phyloP scores from a whole-genome alignment of 2,888 invertebrate species.

The Acanthosepion lycidas region DNA sequence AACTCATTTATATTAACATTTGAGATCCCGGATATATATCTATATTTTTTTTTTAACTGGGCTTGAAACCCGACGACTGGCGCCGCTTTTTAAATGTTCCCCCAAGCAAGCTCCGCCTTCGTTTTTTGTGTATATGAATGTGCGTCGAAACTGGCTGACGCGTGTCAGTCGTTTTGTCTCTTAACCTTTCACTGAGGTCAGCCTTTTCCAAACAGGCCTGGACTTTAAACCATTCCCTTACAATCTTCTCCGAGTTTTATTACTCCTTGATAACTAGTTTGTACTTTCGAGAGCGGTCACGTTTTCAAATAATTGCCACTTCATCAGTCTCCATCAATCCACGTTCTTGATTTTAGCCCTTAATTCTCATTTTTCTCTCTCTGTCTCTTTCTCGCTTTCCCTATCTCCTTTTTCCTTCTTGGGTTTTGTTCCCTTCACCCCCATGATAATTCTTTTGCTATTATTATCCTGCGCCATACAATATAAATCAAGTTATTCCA shows the following conservation, averaged over 20 bases:
- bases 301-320: conserved; percentile 2
- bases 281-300: background rate
- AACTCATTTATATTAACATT: too few species aligned
- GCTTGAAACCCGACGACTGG: background rate
- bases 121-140: background rate
- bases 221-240: background rate
- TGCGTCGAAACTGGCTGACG: background rate
- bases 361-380: background rate
- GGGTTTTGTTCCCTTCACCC: too few species aligned
- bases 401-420: background rate
- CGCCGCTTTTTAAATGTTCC: background rate
- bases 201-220: background rate
- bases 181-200: background rate
- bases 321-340: background rate
- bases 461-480: too few species aligned
- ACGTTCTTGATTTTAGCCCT: background rate
- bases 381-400: background rate
- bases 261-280: background rate
- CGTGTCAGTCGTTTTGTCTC: background rate
- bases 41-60: background rate
- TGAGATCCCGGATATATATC: too few species aligned
- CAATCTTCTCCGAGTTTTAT: background rate
- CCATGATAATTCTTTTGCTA: too few species aligned
- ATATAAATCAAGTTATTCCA: too few species aligned
- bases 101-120: background rate